phyloP scores from a whole-genome alignment of 2,888 invertebrate species.

The Lomographa bimaculata region DNA sequence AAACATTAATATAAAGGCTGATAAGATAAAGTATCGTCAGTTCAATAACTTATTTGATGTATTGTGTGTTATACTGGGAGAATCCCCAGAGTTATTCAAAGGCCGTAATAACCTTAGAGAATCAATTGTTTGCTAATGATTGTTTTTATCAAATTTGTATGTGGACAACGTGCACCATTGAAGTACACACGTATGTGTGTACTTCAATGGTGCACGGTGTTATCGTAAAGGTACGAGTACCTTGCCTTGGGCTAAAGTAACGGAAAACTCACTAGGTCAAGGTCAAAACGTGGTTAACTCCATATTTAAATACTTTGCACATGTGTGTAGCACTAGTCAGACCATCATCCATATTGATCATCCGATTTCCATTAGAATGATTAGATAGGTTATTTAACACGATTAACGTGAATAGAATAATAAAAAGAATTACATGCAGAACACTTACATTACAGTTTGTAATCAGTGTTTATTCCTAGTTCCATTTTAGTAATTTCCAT shows the following conservation, averaged over 20 bases:
- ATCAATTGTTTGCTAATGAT: slow-evolving; percentile 50
- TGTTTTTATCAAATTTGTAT: slow-evolving; percentile 39
- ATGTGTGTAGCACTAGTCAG: slow-evolving; percentile 4
- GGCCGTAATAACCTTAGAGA: slow-evolving; percentile 35
- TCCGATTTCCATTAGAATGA: slow-evolving; percentile 17
- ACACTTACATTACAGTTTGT: background rate
- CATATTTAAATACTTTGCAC: slow-evolving; percentile 11
- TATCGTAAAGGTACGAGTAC: too few species aligned
- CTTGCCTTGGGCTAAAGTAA: slow-evolving; percentile 43
- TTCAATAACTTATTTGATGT: slow-evolving; percentile 63
- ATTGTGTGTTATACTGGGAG: slow-evolving; percentile 30
- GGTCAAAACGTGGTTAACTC: slow-evolving; percentile 33
- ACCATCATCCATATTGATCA: slow-evolving; percentile 12
- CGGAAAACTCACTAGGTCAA: slow-evolving; percentile 54
- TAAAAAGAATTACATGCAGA: slow-evolving; percentile 1
- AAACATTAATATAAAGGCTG: slow-evolving; percentile 60
- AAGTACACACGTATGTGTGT: slow-evolving; percentile 28
- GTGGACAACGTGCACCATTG: slow-evolving; percentile 37
- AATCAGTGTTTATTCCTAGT: too few species aligned
- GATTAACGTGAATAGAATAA: slow-evolving; percentile 6
- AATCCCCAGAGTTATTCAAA: slow-evolving; percentile 40
- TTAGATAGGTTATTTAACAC: slow-evolving; percentile 12
- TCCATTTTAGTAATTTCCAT: too few species aligned
- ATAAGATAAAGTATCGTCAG: slow-evolving; percentile 69
- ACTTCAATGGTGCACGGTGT: too few species aligned